Base-by-base conservation (phyloP, 2,113 vertebrate species). In the Urocynchramus pylzowi region DNA sequence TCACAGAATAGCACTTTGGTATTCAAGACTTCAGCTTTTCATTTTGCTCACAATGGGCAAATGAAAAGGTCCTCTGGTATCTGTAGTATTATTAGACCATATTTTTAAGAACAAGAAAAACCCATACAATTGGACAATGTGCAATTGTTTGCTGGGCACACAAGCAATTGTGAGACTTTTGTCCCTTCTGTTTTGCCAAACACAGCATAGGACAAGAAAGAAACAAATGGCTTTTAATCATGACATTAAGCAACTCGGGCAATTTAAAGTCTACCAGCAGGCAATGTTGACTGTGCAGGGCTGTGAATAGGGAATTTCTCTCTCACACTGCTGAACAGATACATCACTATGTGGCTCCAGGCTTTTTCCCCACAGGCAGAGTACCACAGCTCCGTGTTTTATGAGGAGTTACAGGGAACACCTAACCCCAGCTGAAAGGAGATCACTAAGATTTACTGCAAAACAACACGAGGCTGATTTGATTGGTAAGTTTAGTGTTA, bases 191-290 rank as follows among this genome's bases (percentile, higher is more conserved):
- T 87, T 85, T 90, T 93, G 82, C 77, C 52, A 67, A 91, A 53
- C 31, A 69, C 63, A 81, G 57, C 42, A n/a, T 7, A 59, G 70
- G 10, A 56, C 53, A 67, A 60, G 73, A 63, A 85, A 80, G 57
- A 94, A 95, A 80, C 84, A 87, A 71, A 87, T 2, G 6, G 44
- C 63, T 86, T 95, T 95, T 94, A 90, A 92, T 88, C 44, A 26
- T 6, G 54, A 59, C 67, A 52, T 80, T 44, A 86, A 85, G 71
- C 47, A 85, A 47, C 75, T 84, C 21, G 3, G 42, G 54, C 83
- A 81, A 89, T 90, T 90, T 90, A 31, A 86, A 70, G 64, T 80
- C 94, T 92, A 63, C 71, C 78, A 80, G 82, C 75, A 91, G 81
- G 77, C 91, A 77, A 28, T 9, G 65, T 41, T 89, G 89, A 53